Conservation (phyloP, 1,140 invertebrate species). For the Drosophila pectinifera region DNA sequence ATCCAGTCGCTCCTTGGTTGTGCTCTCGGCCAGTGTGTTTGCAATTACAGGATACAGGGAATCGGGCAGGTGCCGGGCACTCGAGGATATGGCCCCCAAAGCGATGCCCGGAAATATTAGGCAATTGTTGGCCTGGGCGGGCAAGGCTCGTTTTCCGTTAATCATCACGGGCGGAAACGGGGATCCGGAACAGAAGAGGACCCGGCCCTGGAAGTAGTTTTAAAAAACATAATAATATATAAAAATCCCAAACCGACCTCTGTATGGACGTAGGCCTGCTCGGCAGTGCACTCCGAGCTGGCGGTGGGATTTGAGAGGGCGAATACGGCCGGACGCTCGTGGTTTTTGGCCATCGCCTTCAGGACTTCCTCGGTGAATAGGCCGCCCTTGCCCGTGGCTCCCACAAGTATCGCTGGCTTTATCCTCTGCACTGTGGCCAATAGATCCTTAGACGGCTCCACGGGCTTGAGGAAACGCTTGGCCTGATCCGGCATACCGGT, state of each 20-base stretch:
- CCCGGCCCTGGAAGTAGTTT: conserved; percentile 36
- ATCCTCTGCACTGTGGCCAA: neutral
- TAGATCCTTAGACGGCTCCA: conserved; percentile 83
- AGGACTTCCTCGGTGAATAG: conserved; percentile 95
- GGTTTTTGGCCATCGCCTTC: conserved; percentile 89
- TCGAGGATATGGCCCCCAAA: conserved; percentile 91
- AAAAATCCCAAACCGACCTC: conserved; percentile 84
- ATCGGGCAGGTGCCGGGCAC: conserved; percentile 92
- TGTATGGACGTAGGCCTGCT: conserved; percentile 94
- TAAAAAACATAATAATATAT: neutral
- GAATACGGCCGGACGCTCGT: conserved; percentile 90
- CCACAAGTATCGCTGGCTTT: conserved; percentile 88
- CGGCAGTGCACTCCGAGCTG: conserved; percentile 98
- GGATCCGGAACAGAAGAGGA: conserved; percentile 94
- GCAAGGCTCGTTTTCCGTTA: conserved; percentile 89
- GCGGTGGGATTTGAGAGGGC: conserved; percentile 98
- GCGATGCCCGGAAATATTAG: conserved; percentile 98
- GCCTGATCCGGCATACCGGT: neutral
- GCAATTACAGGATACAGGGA: conserved; percentile 95
- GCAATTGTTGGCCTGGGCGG: conserved; percentile 98
- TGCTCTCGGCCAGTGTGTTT: conserved; percentile 91
- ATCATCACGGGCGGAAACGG: conserved; percentile 94
- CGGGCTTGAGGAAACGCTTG: conserved; percentile 89
- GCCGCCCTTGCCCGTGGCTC: conserved; percentile 93
- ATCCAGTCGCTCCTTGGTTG: conserved; percentile 91